These are phyloP conservation scores for Drosophila lacteicornis DNA, from an alignment of 1,140 invertebrate species.

Conservation along the genomic window DNA sequence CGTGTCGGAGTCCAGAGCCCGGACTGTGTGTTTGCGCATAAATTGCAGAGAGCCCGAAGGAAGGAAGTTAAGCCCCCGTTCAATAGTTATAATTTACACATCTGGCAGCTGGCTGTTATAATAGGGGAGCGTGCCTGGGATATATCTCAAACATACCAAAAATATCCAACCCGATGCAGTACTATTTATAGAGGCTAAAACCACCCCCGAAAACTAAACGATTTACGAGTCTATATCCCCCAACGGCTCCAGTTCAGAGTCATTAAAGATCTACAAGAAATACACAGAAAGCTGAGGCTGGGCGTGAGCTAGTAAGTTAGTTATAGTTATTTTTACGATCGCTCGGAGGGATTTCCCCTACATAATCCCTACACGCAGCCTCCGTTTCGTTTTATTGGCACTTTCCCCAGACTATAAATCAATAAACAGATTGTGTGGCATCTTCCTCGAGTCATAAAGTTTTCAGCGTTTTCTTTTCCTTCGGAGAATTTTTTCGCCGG, in stretches of 20 bases:
- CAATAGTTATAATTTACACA: constrained; percentile 48
- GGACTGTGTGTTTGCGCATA: constrained; percentile 64
- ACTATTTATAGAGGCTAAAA: constrained; percentile 29
- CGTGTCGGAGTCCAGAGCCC: constrained; percentile 34
- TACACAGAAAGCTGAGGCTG: constrained; percentile 50
- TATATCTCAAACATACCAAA: constrained; percentile 64
- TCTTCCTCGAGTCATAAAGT: constrained; percentile 68
- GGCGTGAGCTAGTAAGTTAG: constrained; percentile 11
- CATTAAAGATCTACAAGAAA: constrained; percentile 69
- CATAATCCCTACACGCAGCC: constrained; percentile 48
- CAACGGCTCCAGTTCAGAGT: constrained; percentile 8
- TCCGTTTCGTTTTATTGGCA: constrained; percentile 68
- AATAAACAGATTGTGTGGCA: constrained; percentile 78
- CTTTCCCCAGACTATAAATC: constrained; percentile 78
- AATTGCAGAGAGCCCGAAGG: constrained; percentile 18
- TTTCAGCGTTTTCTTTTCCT: constrained; percentile 56
- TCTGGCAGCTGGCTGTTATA: constrained; percentile 43
- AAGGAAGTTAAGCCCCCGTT: constrained; percentile 52
- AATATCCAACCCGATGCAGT: constrained; percentile 44
- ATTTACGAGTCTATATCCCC: constrained; percentile 56
- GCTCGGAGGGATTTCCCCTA: constrained; percentile 24
- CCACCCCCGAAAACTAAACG: constrained; percentile 66
- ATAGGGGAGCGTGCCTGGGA: constrained; percentile 48
- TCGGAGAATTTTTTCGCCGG: constrained; percentile 34
- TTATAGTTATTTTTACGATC: constrained; percentile 63